Conservation (phyloP, 2,888 invertebrate genomes). For the Agonopterix heracliana region DNA sequence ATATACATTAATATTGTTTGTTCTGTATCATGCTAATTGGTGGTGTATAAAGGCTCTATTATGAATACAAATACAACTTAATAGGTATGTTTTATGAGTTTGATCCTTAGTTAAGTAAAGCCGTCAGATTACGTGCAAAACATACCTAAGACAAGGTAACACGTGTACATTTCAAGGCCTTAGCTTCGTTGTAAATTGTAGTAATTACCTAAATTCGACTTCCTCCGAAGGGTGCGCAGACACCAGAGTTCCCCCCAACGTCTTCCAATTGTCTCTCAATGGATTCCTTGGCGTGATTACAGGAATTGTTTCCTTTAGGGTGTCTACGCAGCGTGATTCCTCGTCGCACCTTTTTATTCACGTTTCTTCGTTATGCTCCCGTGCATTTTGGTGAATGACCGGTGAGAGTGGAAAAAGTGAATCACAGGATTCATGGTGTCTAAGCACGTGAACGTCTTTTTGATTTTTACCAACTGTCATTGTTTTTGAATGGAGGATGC, state of each 20-base stretch:
- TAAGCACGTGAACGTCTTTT: slow-evolving; percentile 49
- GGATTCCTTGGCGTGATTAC: slow-evolving; percentile 40
- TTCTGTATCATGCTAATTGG: too few species aligned
- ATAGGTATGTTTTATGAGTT: too few species aligned
- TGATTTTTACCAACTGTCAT: slow-evolving; percentile 41
- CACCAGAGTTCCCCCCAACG: slow-evolving; percentile 43
- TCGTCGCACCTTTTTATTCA: slow-evolving; percentile 67
- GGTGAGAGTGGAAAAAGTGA: slow-evolving; percentile 62
- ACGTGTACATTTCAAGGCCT: too few species aligned
- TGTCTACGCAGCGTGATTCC: slow-evolving; percentile 68
- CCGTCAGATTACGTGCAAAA: too few species aligned
- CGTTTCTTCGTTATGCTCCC: slow-evolving; percentile 59
- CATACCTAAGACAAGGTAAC: too few species aligned
- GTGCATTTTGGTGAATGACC: slow-evolving; percentile 69
- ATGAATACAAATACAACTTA: too few species aligned
- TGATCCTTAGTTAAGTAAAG: too few species aligned
- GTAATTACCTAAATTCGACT: slow-evolving; percentile 40
- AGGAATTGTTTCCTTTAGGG: slow-evolving; percentile 47
- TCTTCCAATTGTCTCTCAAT: slow-evolving; percentile 42
- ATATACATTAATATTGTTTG: too few species aligned
- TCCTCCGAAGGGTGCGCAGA: slow-evolving; percentile 57
- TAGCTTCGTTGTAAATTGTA: slow-evolving; percentile 15
- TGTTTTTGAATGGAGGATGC: not conserved
- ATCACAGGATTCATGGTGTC: slow-evolving; percentile 70
- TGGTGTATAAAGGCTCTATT: too few species aligned